Percentiles rank a stretch among this genome's conserved stretches.
These are phyloP conservation scores for Clivina fossor DNA, from an alignment of 2,888 invertebrate genomes.

Conservation along the genomic window DNA sequence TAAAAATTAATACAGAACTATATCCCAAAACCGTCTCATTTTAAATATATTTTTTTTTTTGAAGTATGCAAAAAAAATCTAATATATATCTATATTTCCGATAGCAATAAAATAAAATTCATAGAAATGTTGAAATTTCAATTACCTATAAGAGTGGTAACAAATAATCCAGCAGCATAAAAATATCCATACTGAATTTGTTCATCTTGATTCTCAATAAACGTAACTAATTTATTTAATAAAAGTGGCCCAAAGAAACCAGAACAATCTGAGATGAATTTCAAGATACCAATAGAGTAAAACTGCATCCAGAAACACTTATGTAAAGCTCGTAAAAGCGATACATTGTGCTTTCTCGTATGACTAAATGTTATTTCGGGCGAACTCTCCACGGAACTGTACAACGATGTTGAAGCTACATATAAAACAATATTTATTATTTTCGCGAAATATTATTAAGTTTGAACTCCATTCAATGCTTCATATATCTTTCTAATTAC, in stretches of 20 bases:
- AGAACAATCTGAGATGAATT: constrained; percentile 78
- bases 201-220: constrained; percentile 72
- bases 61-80: constrained; percentile 10
- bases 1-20: too few relatives aligned
- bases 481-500: too few relatives aligned
- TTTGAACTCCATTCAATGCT: too few relatives aligned
- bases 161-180: constrained; percentile 68
- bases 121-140: constrained; percentile 7
- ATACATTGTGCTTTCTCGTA: constrained; percentile 51
- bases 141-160: constrained; percentile 69
- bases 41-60: constrained; percentile 18
- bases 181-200: constrained; percentile 65
- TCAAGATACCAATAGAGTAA: constrained; percentile 80
- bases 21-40: background rate
- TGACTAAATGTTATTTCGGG: constrained; percentile 30
- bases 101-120: too few relatives aligned
- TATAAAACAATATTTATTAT: too few relatives aligned
- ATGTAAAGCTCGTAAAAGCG: constrained; percentile 70
- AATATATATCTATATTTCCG: too few relatives aligned
- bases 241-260: constrained; percentile 90
- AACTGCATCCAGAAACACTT: constrained; percentile 78
- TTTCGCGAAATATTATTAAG: too few relatives aligned
- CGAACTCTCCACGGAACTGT: constrained; percentile 22
- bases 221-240: constrained; percentile 77
- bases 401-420: constrained; percentile 11